These are phyloP conservation scores for Pontoporia blainvillei DNA, from an alignment of 2,113 vertebrate genomes.

Conservation along the genomic window DNA sequence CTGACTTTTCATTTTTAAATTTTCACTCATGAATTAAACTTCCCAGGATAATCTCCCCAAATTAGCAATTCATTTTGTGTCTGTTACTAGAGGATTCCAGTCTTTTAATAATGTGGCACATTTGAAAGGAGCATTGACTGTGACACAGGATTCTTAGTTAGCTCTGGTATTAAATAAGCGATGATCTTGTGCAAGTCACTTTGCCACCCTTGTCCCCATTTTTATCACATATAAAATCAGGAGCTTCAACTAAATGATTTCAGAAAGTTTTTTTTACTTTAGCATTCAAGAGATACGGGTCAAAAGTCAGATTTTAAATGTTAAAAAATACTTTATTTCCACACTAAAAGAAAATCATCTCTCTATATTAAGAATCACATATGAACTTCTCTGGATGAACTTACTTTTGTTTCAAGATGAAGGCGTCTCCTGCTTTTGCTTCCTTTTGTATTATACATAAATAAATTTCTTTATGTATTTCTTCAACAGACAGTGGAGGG, in stretches of 20 bases:
- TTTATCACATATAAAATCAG: background rate
- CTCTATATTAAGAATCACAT: background rate
- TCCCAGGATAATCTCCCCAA: background rate
- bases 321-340: background rate
- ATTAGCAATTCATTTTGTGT: background rate
- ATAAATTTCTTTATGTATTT: background rate
- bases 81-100: background rate
- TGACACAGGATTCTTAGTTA: background rate
- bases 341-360: background rate
- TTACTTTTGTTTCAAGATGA: conserved; percentile 11
- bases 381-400: background rate
- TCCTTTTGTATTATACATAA: background rate
- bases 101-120: background rate
- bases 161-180: background rate
- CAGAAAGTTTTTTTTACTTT: background rate
- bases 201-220: background rate
- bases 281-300: background rate
- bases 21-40: background rate
- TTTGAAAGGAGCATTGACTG: background rate
- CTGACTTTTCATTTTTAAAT: background rate
- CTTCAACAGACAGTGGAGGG: background rate
- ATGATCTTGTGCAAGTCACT: background rate
- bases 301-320: background rate
- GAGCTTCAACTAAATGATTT: background rate
- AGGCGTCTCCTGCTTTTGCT: background rate